A percentile compares a stretch with the other conserved stretches of the same genome.
Conservation (phyloP, 2,888 invertebrate species). For the Pardosa pseudoannulata region DNA sequence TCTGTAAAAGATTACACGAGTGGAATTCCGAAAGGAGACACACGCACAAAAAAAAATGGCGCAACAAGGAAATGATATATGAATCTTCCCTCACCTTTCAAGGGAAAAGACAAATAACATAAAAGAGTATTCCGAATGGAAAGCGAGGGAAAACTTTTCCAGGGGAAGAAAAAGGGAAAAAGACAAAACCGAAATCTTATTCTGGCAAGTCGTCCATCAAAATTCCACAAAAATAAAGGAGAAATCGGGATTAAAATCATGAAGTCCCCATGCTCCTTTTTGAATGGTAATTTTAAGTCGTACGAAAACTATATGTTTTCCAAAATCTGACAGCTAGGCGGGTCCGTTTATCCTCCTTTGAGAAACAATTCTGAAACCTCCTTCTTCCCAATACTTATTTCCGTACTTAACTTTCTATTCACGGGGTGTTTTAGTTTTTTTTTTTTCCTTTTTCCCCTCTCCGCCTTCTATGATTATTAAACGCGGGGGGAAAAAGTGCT, state of each 20-base stretch:
- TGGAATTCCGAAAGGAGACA: too few species aligned
- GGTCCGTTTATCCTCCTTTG: not conserved
- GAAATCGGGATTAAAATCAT: conserved; percentile 7
- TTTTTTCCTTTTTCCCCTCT: too few species aligned
- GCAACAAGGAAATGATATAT: not conserved
- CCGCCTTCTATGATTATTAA: too few species aligned
- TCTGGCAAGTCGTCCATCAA: conserved; percentile 4
- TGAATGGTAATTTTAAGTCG: conserved; percentile 8
- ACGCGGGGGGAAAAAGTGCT: conserved; percentile 54
- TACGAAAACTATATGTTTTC: conserved; percentile 2
- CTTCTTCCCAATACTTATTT: conserved; percentile 16
- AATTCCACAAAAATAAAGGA: not conserved
- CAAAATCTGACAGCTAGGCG: not conserved
- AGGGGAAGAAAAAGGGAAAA: not conserved
- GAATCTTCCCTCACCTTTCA: not conserved
- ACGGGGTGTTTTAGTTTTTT: conserved; percentile 21
- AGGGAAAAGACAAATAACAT: not conserved
- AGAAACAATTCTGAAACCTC: not conserved
- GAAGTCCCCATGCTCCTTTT: not conserved
- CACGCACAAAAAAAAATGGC: too few species aligned
- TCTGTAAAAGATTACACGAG: too few species aligned
- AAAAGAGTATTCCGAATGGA: too few species aligned
- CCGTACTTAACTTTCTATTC: conserved; percentile 9
- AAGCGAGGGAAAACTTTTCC: too few species aligned
- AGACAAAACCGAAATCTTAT: not conserved